Base-by-base conservation (phyloP, 2,113 vertebrate genomes). In the Morone saxatilis region DNA sequence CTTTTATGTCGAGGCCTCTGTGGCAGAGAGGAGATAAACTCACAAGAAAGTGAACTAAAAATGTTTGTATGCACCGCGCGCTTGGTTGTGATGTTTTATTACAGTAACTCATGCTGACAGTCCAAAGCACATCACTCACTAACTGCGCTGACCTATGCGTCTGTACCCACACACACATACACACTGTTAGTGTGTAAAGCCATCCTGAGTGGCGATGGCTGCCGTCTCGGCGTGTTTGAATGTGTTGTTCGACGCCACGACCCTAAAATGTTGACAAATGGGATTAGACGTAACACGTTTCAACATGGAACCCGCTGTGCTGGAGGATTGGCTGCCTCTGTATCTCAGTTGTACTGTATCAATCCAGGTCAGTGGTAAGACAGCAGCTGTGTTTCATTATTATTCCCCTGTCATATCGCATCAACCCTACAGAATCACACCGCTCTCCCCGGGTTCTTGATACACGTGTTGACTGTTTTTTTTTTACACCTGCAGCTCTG, bases 211-310 rank as follows among this genome's bases (percentile, higher is more conserved):
- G 38, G 67, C 47, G 40, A 56, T 2, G 61, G 76, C 57, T 56
- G 83, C 73, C 41, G 25, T 38, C 74, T 76, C 16, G 47, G 13
- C 13, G 69, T 43, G 77, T 86, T 71, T 85, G 78, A 79, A 76
- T 10, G 45, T 67, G 67, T 62, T 50, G 66, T 68, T 63, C 14
- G 25, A 65, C 10, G 47, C 56, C 45, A 4, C 9, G 81, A 89
- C 91, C 89, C 86, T 16, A 63, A 54, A 87, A 89, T 62, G 90
- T 88, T 88, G 90, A 93, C 87, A 79, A 90, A 92, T 78, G 66
- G 81, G 90, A 93, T 91, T 74, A 92, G 91, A 89, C 80, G 43
- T 40, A 54, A 8, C 17, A 5, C 40, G 74, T 87, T 87, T 76
- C 53, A 20, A 71, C 62, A 4, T 65, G 73, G 65, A 78, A 47